Evolutionary conservation across 1,140 invertebrate species (phyloP).

Genomic region (Sycophila sp.): DNA sequence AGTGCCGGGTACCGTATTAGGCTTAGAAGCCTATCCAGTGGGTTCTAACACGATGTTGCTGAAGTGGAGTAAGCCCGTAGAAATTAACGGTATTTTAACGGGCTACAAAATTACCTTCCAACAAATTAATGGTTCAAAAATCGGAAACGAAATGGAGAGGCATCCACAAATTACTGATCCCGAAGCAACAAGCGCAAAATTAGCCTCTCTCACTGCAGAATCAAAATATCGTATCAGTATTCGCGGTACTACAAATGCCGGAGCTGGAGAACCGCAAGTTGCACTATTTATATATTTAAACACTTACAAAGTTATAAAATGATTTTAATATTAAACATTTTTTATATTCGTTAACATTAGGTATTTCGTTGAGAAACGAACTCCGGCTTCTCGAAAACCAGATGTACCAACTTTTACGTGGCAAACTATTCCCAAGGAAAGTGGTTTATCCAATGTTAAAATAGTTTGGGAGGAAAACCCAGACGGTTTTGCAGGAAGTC

Average conservation of each 20-base stretch:
- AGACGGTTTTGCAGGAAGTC: constrained; percentile 78
- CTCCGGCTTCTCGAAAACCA: constrained; percentile 74
- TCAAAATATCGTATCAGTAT: constrained; percentile 92
- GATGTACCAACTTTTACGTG: constrained; percentile 82
- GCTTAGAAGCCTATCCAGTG: constrained; percentile 84
- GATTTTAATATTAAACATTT: constrained; percentile 7
- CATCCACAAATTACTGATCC: constrained; percentile 82
- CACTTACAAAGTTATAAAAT: neutral
- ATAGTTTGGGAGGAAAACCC: constrained; percentile 84
- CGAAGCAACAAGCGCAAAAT: constrained; percentile 79
- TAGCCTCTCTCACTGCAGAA: constrained; percentile 83
- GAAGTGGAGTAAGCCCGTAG: constrained; percentile 91
- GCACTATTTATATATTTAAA: neutral
- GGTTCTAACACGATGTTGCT: constrained; percentile 90
- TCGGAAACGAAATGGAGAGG: constrained; percentile 76
- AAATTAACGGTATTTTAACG: constrained; percentile 91
- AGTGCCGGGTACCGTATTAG: constrained; percentile 87
- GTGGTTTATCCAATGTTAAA: constrained; percentile 79
- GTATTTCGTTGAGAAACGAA: constrained; percentile 84
- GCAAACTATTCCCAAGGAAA: constrained; percentile 74
- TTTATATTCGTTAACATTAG: no score
- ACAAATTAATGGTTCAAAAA: constrained; percentile 77
- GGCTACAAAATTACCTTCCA: constrained; percentile 94
- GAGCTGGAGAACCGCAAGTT: constrained; percentile 80
- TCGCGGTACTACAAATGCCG: constrained; percentile 82